A percentile compares a stretch with the other conserved stretches of the same genome.
Conservation (phyloP, 2,113 vertebrate species). For the Vulpes lagopus region DNA sequence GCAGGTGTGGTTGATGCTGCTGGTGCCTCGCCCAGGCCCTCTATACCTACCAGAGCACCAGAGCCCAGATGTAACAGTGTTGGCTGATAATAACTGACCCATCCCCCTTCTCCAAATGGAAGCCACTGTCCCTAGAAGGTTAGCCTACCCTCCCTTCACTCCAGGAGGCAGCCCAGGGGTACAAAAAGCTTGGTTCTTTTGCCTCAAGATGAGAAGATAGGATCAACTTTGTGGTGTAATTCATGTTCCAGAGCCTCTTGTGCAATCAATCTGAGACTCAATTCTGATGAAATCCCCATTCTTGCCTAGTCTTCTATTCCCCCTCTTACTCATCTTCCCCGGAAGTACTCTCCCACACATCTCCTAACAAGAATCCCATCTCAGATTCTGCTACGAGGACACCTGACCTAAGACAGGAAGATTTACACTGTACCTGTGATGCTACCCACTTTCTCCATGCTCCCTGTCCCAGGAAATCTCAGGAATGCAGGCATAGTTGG, state of each 20-base stretch:
- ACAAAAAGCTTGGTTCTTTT: not conserved
- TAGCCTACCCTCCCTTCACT: too few relatives aligned
- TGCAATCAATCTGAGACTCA: not conserved
- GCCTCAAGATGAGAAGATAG: not conserved
- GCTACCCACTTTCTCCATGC: too few relatives aligned
- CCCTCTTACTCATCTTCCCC: not conserved
- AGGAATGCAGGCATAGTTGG: not conserved
- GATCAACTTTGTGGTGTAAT: not conserved
- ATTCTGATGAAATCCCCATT: not conserved
- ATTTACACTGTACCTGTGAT: too few relatives aligned
- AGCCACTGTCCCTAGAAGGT: not conserved
- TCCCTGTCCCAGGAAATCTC: not conserved
- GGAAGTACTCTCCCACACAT: not conserved
- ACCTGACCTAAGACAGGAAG: not conserved
- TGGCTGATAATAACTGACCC: not conserved
- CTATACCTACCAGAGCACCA: not conserved
- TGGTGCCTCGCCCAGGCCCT: not conserved
- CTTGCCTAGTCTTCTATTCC: not conserved
- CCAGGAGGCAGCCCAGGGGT: fast-evolving
- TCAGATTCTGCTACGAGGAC: not conserved
- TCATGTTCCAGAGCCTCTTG: fast-evolving
- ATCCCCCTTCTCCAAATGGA: not conserved
- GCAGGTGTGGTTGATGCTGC: fast-evolving
- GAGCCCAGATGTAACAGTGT: too few relatives aligned
- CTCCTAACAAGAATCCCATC: not conserved